These are phyloP conservation scores for Prochilodus magdalenae DNA, from an alignment of 2,113 vertebrate species.

Conservation along the genomic window DNA sequence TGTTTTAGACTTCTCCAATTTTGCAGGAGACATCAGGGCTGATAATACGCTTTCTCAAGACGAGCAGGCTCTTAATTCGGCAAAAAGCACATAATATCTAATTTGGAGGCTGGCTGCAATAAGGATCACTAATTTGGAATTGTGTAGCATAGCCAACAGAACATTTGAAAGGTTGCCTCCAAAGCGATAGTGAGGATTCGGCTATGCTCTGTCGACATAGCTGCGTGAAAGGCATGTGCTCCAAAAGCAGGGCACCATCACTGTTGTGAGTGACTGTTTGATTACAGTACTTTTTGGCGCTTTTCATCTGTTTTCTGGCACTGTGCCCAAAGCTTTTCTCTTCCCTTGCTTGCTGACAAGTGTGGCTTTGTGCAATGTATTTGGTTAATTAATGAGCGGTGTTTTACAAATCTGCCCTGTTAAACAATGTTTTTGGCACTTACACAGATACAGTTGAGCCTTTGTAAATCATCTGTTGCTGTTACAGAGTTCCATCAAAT, in stretches of 20 bases:
- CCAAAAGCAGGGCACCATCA: neutral
- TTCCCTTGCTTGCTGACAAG: neutral
- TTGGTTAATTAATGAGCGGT: slow-evolving; percentile 12
- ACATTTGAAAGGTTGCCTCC: neutral
- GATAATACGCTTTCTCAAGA: slow-evolving; percentile 32
- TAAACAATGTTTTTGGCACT: neutral
- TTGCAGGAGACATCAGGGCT: neutral
- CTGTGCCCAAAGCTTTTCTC: neutral
- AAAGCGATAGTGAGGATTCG: neutral
- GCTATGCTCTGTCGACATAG: neutral
- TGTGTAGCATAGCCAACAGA: slow-evolving; percentile 5
- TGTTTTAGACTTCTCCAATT: slow-evolving; percentile 15
- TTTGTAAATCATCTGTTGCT: neutral
- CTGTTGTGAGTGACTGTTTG: slow-evolving; percentile 1
- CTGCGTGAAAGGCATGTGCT: neutral
- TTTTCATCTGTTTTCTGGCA: slow-evolving; percentile 5
- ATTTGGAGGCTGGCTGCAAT: slow-evolving; percentile 17
- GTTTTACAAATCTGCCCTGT: neutral
- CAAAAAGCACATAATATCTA: neutral
- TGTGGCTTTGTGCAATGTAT: neutral
- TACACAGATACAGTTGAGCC: neutral
- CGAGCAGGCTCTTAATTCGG: slow-evolving; percentile 5
- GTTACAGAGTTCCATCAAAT: too few relatives aligned
- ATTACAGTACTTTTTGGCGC: slow-evolving; percentile 13
- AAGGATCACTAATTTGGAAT: slow-evolving; percentile 33